These are phyloP conservation scores for Enteromius viviparus DNA, from an alignment of 2,797 vertebrate species.

Conservation along the genomic window DNA sequence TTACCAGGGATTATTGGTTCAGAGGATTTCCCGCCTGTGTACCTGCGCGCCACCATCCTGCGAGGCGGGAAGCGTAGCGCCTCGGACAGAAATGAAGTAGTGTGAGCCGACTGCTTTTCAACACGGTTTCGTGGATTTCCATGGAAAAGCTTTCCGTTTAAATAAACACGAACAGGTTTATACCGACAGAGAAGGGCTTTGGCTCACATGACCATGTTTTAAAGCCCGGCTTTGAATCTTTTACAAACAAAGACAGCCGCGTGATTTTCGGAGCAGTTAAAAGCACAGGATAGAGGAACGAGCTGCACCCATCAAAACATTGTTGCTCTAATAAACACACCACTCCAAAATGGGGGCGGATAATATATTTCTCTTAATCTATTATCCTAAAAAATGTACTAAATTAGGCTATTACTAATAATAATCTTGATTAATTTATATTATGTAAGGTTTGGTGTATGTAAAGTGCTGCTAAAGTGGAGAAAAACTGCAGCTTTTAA, in stretches of 20 bases:
- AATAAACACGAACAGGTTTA: constrained; percentile 61
- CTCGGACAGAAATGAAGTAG: constrained; percentile 53
- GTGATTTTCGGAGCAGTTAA: constrained; percentile 54
- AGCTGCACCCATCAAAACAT: not conserved
- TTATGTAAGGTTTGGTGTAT: not conserved
- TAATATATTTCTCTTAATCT: not conserved
- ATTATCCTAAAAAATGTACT: not conserved
- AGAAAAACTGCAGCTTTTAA: not conserved
- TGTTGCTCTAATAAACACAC: constrained; percentile 52
- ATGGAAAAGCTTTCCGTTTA: constrained; percentile 59
- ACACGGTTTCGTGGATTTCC: constrained; percentile 49
- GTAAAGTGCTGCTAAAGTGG: not conserved
- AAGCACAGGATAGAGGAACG: not conserved
- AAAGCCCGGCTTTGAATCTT: constrained; percentile 50
- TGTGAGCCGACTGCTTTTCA: constrained; percentile 60
- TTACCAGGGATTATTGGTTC: constrained; percentile 61
- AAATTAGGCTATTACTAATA: not conserved
- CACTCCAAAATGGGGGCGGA: not conserved
- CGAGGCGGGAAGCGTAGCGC: constrained; percentile 36
- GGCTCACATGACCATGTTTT: constrained; percentile 42
- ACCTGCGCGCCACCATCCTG: constrained; percentile 56
- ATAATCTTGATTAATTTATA: not conserved
- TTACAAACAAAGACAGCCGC: constrained; percentile 57
- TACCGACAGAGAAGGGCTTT: constrained; percentile 48
- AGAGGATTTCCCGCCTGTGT: constrained; percentile 56